Evolutionary conservation across 2,113 vertebrate species (phyloP).

Genomic region (Sinocyclocheilus anophthalmus): DNA sequence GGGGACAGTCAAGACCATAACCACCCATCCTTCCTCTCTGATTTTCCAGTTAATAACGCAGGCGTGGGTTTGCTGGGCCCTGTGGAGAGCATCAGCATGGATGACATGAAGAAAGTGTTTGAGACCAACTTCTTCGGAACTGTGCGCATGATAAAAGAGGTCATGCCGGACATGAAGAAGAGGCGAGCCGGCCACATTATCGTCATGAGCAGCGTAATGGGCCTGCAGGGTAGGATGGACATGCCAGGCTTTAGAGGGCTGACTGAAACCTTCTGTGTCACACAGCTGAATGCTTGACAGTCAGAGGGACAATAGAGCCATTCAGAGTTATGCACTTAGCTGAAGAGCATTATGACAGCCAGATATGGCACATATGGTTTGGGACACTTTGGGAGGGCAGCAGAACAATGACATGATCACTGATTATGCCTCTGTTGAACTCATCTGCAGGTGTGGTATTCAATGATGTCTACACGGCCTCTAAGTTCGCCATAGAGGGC

Average conservation of each 20-base stretch:
- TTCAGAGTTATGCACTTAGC: conserved; percentile 10
- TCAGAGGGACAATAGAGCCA: conserved; percentile 21
- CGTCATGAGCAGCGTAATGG: conserved; percentile 89
- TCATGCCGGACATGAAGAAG: conserved; percentile 90
- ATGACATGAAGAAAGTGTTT: conserved; percentile 85
- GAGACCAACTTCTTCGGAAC: conserved; percentile 94
- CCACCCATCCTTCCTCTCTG: background rate
- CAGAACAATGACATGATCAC: background rate
- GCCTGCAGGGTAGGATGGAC: conserved; percentile 74
- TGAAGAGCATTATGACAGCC: background rate
- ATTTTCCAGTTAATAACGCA: conserved; percentile 86
- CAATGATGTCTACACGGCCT: conserved; percentile 91
- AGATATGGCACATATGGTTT: conserved; percentile 3
- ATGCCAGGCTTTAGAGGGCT: background rate
- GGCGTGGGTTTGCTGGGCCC: conserved; percentile 88
- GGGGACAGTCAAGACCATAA: background rate
- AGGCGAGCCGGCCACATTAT: conserved; percentile 86
- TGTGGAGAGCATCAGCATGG: conserved; percentile 84
- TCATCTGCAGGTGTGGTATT: conserved; percentile 83
- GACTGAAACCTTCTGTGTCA: conserved; percentile 25
- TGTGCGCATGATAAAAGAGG: conserved; percentile 87
- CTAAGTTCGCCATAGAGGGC: conserved; percentile 93
- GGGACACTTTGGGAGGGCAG: background rate
- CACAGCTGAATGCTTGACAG: conserved; percentile 20
- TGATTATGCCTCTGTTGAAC: conserved; percentile 18